A percentile compares a stretch with the other conserved stretches of the same genome.
phyloP scores from a whole-genome alignment of 2,113 vertebrate genomes.

The Aptenodytes patagonicus region DNA sequence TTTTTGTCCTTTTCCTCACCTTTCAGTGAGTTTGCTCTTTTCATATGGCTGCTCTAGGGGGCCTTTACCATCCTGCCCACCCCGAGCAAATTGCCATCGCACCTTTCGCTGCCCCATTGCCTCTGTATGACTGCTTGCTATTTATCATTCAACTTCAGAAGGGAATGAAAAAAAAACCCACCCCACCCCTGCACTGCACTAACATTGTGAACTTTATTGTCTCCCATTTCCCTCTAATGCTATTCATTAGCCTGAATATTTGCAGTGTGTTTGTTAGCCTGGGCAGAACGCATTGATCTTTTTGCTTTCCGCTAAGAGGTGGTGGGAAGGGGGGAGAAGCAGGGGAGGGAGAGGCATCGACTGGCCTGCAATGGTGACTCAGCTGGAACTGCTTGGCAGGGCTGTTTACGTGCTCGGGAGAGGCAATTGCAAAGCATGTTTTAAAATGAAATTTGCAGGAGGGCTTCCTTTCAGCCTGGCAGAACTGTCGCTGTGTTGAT shows the following conservation, averaged over 20 bases:
- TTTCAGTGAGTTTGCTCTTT: not conserved
- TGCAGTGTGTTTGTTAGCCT: not conserved
- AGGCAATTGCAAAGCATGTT: not conserved
- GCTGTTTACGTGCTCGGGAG: not conserved
- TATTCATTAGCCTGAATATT: not conserved
- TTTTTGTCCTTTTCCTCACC: not conserved
- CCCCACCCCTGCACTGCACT: accelerated
- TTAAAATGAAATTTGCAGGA: conserved; percentile 20
- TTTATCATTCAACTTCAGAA: not conserved
- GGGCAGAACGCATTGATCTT: not conserved
- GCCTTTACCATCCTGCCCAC: not conserved
- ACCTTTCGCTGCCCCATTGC: accelerated
- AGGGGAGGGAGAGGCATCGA: not conserved
- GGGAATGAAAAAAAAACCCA: not conserved
- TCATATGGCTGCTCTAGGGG: not conserved
- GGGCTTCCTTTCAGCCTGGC: conserved; percentile 24
- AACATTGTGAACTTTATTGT: not conserved
- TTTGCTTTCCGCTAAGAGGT: not conserved
- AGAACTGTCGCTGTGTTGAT: not conserved
- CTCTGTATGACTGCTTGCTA: not conserved
- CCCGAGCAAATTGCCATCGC: accelerated
- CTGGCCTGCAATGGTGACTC: not conserved
- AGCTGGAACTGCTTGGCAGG: not conserved
- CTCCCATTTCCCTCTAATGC: not conserved
- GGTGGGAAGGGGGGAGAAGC: not conserved